Conservation (phyloP, 2,797 vertebrate genomes). For the Ceyx erithaca region DNA sequence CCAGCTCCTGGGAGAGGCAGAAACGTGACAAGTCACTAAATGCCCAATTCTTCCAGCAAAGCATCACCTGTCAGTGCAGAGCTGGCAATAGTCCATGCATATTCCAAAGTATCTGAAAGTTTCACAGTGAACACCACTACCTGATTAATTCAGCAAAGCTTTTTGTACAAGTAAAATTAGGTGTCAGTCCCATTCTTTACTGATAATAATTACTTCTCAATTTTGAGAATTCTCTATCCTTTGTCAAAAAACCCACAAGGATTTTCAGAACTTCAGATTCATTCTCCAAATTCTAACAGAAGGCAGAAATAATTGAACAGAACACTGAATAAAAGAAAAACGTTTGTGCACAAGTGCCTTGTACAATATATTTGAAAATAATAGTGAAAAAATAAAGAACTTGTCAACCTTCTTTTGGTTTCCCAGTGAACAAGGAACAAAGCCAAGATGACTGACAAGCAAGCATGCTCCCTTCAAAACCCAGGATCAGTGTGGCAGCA, state of each 20-base stretch:
- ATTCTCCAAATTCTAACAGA: background rate
- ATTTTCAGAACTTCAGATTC: conserved; percentile 1
- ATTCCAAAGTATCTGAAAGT: conserved; percentile 24
- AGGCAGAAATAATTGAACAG: background rate
- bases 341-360: background rate
- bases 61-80: background rate
- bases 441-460: background rate
- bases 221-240: background rate
- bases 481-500: background rate
- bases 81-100: background rate
- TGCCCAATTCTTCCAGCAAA: background rate
- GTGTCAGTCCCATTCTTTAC: conserved; percentile 28
- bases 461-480: background rate
- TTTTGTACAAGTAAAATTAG: conserved; percentile 33
- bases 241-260: background rate
- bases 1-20: background rate
- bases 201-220: conserved; percentile 16
- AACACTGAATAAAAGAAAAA: background rate
- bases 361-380: background rate
- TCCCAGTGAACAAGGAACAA: background rate
- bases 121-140: background rate
- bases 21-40: background rate
- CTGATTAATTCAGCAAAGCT: conserved; percentile 50
- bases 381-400: background rate
- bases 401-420: background rate